A percentile compares a stretch with the other conserved stretches of the same genome.
These are phyloP conservation scores for Epinotia bilunana DNA, from an alignment of 2,888 invertebrate genomes.

Conservation along the genomic window DNA sequence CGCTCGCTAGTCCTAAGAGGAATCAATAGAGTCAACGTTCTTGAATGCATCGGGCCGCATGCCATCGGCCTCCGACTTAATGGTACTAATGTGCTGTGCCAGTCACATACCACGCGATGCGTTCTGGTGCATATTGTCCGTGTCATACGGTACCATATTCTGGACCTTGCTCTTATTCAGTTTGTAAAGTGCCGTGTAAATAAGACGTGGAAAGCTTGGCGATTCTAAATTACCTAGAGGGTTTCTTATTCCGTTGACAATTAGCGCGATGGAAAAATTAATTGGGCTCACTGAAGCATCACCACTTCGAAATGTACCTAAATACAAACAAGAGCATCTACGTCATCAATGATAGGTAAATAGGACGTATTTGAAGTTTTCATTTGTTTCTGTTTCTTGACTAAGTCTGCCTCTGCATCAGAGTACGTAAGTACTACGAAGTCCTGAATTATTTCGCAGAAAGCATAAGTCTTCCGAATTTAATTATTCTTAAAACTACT, in stretches of 20 bases:
- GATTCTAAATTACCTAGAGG: constrained; percentile 11
- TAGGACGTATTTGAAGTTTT: not conserved
- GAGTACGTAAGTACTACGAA: no score
- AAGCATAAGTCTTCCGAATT: no score
- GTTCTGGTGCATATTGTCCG: constrained; percentile 17
- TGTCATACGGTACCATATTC: constrained; percentile 7
- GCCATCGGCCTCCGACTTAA: constrained; percentile 32
- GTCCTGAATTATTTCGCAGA: no score
- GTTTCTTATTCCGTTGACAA: constrained; percentile 21
- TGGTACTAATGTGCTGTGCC: constrained; percentile 14
- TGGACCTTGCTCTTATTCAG: constrained; percentile 31
- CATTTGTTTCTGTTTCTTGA: not conserved
- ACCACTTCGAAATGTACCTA: not conserved
- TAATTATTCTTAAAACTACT: no score
- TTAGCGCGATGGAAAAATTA: not conserved
- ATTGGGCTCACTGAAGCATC: constrained; percentile 16
- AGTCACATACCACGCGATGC: constrained; percentile 22
- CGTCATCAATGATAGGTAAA: not conserved
- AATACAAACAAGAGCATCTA: not conserved
- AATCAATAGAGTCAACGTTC: constrained; percentile 42
- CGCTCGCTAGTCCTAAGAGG: constrained; percentile 10
- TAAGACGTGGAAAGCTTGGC: constrained; percentile 6
- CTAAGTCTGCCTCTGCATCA: no score
- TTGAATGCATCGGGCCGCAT: constrained; percentile 32
- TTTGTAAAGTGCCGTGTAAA: not conserved